Evolutionary conservation across 2,797 vertebrate genomes (phyloP).

Genomic region (Florisuga fusca): DNA sequence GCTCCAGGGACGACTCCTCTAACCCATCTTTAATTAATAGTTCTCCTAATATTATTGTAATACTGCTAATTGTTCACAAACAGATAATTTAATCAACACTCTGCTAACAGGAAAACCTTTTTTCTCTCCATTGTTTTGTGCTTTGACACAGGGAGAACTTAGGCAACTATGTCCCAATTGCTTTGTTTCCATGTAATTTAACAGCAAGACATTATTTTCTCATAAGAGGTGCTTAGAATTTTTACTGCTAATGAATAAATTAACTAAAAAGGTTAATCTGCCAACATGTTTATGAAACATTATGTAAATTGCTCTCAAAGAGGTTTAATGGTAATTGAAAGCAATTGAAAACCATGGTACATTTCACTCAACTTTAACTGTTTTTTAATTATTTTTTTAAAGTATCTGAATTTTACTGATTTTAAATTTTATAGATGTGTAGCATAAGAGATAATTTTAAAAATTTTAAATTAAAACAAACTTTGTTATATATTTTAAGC

Average conservation of each 20-base stretch:
- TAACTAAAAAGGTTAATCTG: conserved; percentile 87
- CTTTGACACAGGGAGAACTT: conserved; percentile 71
- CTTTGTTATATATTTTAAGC: neutral
- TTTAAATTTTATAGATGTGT: conserved; percentile 58
- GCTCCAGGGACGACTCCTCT: conserved; percentile 33
- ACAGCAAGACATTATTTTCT: conserved; percentile 83
- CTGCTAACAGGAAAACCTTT: conserved; percentile 60
- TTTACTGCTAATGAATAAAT: conserved; percentile 87
- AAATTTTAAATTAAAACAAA: neutral
- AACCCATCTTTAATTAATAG: conserved; percentile 77
- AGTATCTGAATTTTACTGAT: conserved; percentile 59
- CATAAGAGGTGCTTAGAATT: conserved; percentile 82
- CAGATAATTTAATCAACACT: conserved; percentile 76
- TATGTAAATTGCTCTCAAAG: conserved; percentile 81
- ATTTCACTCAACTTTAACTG: conserved; percentile 75
- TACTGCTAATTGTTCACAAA: conserved; percentile 76
- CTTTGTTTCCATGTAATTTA: conserved; percentile 86
- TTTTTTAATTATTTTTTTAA: conserved; percentile 44
- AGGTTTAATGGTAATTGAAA: conserved; percentile 85
- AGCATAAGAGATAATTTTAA: neutral
- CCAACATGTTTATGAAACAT: conserved; percentile 86
- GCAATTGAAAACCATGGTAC: conserved; percentile 78
- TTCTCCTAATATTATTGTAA: conserved; percentile 76
- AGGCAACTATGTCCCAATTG: conserved; percentile 74
- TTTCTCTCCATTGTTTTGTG: conserved; percentile 40